Percentiles rank a stretch among this genome's conserved stretches.
These are phyloP conservation scores for Drosophila robusta DNA, from an alignment of 2,888 invertebrate genomes.

Conservation along the genomic window DNA sequence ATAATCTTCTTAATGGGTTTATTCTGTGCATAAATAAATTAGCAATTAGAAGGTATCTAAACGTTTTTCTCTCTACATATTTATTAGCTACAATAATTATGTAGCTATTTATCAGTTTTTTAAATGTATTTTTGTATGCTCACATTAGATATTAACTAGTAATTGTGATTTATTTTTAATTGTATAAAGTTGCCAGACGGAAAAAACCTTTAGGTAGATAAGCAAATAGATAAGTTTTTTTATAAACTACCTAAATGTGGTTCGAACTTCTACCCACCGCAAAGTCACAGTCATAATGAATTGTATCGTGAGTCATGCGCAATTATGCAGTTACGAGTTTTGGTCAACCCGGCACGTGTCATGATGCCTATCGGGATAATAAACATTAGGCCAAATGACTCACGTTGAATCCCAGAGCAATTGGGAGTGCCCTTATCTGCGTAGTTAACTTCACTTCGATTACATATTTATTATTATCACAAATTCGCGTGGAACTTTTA, in stretches of 20 bases:
- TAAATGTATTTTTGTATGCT: background rate
- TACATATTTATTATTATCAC: background rate
- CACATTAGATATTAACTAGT: background rate
- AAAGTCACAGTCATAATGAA: background rate
- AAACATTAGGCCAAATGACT: background rate
- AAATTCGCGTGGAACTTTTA: background rate
- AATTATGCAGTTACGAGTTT: constrained; percentile 13
- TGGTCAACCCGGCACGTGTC: background rate
- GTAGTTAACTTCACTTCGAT: background rate
- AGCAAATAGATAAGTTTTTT: constrained; percentile 19
- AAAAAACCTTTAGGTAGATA: constrained; percentile 8
- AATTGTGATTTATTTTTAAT: constrained; percentile 4
- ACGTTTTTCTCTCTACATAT: background rate
- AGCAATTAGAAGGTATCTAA: no score
- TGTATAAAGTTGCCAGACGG: background rate
- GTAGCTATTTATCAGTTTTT: no score
- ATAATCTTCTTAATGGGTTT: background rate
- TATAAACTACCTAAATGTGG: background rate
- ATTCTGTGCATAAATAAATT: no score
- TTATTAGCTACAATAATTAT: background rate
- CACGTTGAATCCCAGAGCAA: no score
- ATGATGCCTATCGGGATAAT: background rate
- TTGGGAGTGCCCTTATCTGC: background rate
- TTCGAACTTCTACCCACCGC: background rate
- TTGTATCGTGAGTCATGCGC: constrained; percentile 22